Evolutionary conservation across 2,113 vertebrate species (phyloP).

Genomic region (Psilopsiagon aymara): DNA sequence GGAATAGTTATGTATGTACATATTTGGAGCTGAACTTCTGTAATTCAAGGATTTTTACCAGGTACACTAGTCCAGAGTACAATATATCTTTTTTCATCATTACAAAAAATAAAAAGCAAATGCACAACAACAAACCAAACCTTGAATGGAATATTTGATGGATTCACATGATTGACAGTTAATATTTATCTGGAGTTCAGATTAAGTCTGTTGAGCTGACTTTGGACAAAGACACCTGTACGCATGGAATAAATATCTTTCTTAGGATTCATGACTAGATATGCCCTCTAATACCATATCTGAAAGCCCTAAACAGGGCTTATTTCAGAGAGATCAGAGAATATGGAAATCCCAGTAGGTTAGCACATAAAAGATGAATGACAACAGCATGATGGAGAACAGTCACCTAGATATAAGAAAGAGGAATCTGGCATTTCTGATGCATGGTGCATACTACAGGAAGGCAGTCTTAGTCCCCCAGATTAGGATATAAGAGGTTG

Average conservation of each 20-base stretch:
- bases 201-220: not conserved
- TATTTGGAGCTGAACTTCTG: not conserved
- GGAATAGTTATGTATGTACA: not conserved
- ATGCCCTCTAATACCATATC: not conserved
- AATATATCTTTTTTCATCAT: not conserved
- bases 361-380: not conserved
- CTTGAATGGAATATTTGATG: not conserved
- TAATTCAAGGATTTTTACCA: not conserved
- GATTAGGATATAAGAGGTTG: not conserved
- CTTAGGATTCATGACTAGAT: not conserved
- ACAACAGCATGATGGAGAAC: not conserved
- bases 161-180: not conserved
- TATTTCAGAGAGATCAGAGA: not conserved
- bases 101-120: not conserved
- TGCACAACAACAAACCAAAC: not conserved
- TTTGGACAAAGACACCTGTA: not conserved
- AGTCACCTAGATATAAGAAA: not conserved
- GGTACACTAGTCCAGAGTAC: not conserved
- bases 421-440: not conserved
- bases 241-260: not conserved
- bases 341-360: not conserved
- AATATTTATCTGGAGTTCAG: not conserved
- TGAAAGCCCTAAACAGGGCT: not conserved
- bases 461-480: not conserved
- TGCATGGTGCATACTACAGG: not conserved